Conservation (phyloP, 2,797 vertebrate genomes). For the Hydrolagus colliei region DNA sequence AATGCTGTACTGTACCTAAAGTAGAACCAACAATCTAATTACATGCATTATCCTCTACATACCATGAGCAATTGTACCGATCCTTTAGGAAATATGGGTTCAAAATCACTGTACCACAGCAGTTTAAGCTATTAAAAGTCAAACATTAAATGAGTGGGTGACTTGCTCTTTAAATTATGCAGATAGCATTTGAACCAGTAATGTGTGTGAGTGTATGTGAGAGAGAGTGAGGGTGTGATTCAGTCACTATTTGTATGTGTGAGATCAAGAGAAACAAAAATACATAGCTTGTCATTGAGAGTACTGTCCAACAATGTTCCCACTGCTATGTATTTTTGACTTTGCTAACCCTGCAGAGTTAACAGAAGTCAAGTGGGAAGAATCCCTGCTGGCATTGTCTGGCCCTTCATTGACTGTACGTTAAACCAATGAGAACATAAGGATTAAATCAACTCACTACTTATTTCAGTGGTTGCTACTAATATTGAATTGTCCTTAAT, state of each 20-base stretch:
- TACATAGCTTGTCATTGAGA: too few relatives aligned
- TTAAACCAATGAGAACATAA: neutral
- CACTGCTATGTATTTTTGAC: too few relatives aligned
- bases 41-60: constrained; percentile 1
- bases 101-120: neutral
- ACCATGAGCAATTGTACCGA: neutral
- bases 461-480: neutral
- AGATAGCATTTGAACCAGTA: neutral
- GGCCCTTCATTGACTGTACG: neutral
- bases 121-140: neutral
- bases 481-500: neutral
- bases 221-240: too few relatives aligned
- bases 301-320: too few relatives aligned
- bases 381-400: too few relatives aligned
- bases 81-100: neutral
- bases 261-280: too few relatives aligned
- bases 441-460: neutral
- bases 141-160: neutral
- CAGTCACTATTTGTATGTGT: too few relatives aligned
- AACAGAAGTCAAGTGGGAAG: too few relatives aligned
- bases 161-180: neutral
- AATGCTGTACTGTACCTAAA: neutral
- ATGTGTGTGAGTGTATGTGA: too few relatives aligned
- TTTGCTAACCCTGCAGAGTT: too few relatives aligned
- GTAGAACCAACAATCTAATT: neutral